These are phyloP conservation scores for Squalus acanthias DNA, from an alignment of 2,797 vertebrate genomes.

Conservation along the genomic window DNA sequence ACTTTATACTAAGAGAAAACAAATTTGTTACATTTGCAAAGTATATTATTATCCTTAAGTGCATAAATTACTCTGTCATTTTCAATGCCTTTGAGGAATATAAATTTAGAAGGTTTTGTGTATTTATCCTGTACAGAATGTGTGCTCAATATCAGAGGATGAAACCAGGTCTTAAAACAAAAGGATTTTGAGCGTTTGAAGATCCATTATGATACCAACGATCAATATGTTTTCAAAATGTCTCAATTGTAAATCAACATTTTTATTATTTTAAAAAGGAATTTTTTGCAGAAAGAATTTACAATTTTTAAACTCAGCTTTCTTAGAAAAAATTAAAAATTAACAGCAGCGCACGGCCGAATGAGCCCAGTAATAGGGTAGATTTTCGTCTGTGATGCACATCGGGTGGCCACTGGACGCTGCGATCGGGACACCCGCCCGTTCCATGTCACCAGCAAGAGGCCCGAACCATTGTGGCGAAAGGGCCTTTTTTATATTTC, in stretches of 20 bases:
- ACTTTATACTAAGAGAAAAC: not conserved
- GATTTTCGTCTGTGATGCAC: not conserved
- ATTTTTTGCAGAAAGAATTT: not conserved
- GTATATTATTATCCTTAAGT: not conserved
- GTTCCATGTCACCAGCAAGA: not conserved
- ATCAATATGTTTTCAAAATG: not conserved
- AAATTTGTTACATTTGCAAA: not conserved
- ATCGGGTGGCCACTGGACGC: not conserved
- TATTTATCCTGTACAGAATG: not conserved
- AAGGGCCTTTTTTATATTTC: not conserved
- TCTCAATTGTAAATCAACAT: not conserved
- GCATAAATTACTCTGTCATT: not conserved
- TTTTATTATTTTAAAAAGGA: not conserved
- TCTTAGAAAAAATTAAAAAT: not conserved
- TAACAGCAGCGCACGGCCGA: not conserved
- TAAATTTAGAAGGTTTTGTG: not conserved
- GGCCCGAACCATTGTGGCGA: too few species aligned
- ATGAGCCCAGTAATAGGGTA: not conserved
- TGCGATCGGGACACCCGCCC: too few species aligned
- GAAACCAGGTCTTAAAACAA: not conserved
- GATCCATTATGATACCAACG: not conserved
- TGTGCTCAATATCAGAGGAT: not conserved
- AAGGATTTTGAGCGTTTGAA: not conserved
- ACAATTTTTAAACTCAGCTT: not conserved
- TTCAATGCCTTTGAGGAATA: not conserved